Conservation (phyloP, 2,113 vertebrate species). For the Caloenas nicobarica region DNA sequence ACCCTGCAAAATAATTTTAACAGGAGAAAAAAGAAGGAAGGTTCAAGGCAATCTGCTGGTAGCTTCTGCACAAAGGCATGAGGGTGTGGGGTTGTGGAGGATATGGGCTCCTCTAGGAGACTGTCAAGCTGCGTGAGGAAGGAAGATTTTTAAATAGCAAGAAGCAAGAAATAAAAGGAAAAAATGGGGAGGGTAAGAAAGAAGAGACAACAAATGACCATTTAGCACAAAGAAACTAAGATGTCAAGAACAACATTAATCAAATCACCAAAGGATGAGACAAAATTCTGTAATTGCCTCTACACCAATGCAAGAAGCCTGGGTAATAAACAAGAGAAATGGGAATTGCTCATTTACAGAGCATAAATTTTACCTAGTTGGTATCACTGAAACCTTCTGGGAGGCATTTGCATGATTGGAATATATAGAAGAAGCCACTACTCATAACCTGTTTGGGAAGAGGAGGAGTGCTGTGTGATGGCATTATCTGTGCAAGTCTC, state of each 20-base stretch:
- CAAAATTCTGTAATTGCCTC: constrained; percentile 32
- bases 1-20: background rate
- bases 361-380: constrained; percentile 9
- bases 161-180: background rate
- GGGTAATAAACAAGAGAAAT: constrained; percentile 37
- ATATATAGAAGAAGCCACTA: background rate
- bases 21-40: background rate
- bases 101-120: background rate
- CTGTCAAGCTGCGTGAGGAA: background rate
- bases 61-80: background rate
- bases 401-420: constrained; percentile 3
- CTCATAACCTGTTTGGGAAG: background rate
- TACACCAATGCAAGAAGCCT: background rate
- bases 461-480: background rate
- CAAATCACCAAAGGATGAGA: background rate
- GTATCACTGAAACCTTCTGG: background rate
- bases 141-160: background rate
- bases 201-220: background rate
- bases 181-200: background rate
- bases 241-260: background rate
- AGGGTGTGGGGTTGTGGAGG: background rate
- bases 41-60: background rate
- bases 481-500: fast-evolving
- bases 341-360: constrained; percentile 30
- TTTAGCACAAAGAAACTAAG: background rate